Percentiles rank a stretch among this genome's conserved stretches.
These are phyloP conservation scores for Pionites leucogaster DNA, from an alignment of 2,113 vertebrate species.

Conservation along the genomic window DNA sequence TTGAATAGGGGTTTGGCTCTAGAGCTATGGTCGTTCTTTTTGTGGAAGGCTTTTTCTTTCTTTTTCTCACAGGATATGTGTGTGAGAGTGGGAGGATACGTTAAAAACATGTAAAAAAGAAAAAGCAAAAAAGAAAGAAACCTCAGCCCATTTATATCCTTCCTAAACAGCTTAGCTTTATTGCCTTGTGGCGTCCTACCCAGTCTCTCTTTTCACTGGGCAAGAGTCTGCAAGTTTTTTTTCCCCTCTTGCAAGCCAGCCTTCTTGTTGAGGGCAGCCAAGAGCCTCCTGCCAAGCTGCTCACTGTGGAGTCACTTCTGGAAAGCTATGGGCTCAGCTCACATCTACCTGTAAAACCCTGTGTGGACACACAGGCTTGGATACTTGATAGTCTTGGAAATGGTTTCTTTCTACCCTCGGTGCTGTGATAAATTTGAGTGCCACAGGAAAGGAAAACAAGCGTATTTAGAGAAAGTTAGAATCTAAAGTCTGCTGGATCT, in stretches of 20 bases:
- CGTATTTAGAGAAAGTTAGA: background rate
- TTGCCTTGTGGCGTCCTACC: background rate
- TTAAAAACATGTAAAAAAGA: background rate
- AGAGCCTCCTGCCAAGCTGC: background rate
- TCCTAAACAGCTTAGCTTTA: background rate
- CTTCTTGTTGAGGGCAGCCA: background rate
- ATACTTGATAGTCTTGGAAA: background rate
- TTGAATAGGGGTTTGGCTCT: background rate
- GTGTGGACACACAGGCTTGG: rapidly evolving
- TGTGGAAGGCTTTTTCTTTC: background rate
- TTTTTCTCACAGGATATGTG: background rate
- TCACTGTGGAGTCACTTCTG: rapidly evolving
- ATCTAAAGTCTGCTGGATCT: background rate
- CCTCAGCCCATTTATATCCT: background rate
- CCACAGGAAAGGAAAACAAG: background rate
- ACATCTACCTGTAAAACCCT: background rate
- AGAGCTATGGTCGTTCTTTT: background rate
- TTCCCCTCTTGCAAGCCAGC: background rate
- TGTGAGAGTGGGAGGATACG: background rate
- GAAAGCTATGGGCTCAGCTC: background rate
- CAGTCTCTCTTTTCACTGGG: background rate
- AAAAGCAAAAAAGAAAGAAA: background rate
- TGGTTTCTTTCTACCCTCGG: background rate
- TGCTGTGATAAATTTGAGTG: background rate
- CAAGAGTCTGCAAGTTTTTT: background rate